Conservation (phyloP, 2,888 invertebrate species). For the Aspidapion aeneum region DNA sequence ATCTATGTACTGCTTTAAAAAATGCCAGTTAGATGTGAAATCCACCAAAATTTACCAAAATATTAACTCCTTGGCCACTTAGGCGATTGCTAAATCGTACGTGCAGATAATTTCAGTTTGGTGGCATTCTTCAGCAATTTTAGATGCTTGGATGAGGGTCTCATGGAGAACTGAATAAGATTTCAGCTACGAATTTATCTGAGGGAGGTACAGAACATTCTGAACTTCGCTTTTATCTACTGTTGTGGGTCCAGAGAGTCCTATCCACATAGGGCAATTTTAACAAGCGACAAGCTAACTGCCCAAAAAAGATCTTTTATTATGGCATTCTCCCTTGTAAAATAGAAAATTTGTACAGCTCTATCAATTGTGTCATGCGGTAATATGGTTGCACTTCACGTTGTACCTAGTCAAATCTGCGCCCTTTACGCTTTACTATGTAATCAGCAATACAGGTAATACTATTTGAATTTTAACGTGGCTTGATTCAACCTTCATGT, state of each 20-base stretch:
- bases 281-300: too few species aligned
- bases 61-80: conserved; percentile 30
- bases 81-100: conserved; percentile 38
- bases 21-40: conserved; percentile 35
- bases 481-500: too few species aligned
- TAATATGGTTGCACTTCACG: too few species aligned
- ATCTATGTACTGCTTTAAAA: conserved; percentile 26
- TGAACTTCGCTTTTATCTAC: conserved; percentile 27
- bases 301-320: too few species aligned
- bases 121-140: conserved; percentile 29
- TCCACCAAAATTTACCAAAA: conserved; percentile 35
- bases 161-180: conserved; percentile 28
- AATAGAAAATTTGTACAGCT: too few species aligned
- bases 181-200: conserved; percentile 37
- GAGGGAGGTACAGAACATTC: conserved; percentile 33
- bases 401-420: too few species aligned
- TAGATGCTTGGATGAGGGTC: conserved; percentile 29
- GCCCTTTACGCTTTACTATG: too few species aligned
- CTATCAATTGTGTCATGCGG: too few species aligned
- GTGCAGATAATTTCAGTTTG: conserved; percentile 31
- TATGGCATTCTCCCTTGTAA: too few species aligned
- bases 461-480: too few species aligned
- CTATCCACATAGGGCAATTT: conserved; percentile 39
- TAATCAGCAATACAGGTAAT: too few species aligned
- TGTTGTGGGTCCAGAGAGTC: conserved; percentile 28